These are phyloP conservation scores for Dermatophagoides farinae DNA, from an alignment of 1,140 invertebrate genomes.

Conservation along the genomic window DNA sequence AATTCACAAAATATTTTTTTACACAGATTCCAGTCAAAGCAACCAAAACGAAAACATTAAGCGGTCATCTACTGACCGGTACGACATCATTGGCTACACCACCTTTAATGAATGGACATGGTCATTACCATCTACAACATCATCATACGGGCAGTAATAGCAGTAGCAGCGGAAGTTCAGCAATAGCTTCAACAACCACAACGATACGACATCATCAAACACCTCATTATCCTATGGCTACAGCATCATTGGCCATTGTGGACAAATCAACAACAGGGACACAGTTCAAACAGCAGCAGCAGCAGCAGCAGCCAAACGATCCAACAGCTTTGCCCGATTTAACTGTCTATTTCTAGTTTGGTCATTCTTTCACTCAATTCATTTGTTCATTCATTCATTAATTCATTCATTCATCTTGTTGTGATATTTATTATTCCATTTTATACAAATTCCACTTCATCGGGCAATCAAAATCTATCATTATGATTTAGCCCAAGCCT, in stretches of 20 bases:
- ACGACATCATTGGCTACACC: background rate
- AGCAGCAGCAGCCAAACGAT: background rate
- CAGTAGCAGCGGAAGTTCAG: too few species aligned
- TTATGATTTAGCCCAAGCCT: too few species aligned
- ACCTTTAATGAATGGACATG: background rate
- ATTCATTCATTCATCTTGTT: too few species aligned
- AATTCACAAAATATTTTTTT: too few species aligned
- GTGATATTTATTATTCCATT: too few species aligned
- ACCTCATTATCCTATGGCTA: background rate
- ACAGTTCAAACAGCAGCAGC: background rate
- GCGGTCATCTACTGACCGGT: background rate
- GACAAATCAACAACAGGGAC: background rate
- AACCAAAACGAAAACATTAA: background rate
- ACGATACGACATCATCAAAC: background rate
- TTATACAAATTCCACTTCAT: too few species aligned
- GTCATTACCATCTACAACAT: too few species aligned
- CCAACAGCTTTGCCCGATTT: conserved; percentile 28
- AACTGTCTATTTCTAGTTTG: conserved; percentile 33
- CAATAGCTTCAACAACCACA: background rate
- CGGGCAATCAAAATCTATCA: too few species aligned
- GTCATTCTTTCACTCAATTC: too few species aligned
- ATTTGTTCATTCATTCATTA: too few species aligned
- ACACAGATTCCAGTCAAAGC: background rate
- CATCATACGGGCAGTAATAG: too few species aligned
- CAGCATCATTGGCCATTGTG: background rate